phyloP scores from a whole-genome alignment of 2,888 invertebrate genomes.

The Chydorus sphaericus region DNA sequence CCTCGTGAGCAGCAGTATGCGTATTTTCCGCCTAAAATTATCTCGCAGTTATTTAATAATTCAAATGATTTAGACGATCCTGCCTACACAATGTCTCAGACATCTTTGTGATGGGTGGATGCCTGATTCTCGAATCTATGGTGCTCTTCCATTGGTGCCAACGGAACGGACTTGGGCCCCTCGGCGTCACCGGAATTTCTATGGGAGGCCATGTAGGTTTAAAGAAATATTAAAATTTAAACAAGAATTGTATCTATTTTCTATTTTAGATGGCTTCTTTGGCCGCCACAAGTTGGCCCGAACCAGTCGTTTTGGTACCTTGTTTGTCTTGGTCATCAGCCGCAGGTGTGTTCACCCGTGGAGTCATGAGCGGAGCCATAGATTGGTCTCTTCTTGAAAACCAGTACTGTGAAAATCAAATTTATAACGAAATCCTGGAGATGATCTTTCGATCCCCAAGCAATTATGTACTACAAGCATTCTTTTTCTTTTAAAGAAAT shows the following conservation, averaged over 20 bases:
- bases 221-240: neutral
- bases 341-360: conserved; percentile 87
- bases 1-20: conserved; percentile 70
- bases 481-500: neutral
- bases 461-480: neutral
- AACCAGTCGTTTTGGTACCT: conserved; percentile 83
- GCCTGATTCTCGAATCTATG: conserved; percentile 80
- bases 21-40: conserved; percentile 4
- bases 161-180: conserved; percentile 72
- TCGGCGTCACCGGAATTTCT: conserved; percentile 87
- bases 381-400: conserved; percentile 82
- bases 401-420: conserved; percentile 67
- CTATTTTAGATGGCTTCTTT: conserved; percentile 80
- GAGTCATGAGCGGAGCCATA: conserved; percentile 87
- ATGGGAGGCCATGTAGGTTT: conserved; percentile 92
- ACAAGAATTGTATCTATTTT: conserved; percentile 7
- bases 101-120: conserved; percentile 97
- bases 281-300: conserved; percentile 89
- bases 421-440: conserved; percentile 57
- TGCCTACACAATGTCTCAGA: conserved; percentile 89
- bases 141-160: conserved; percentile 91
- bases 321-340: conserved; percentile 97
- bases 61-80: conserved; percentile 48
- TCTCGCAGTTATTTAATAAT: neutral
- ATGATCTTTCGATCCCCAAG: conserved; percentile 35